Percentiles rank a stretch among this genome's conserved stretches.
Evolutionary conservation across 2,797 vertebrate species (phyloP).

Genomic region (Protosalanx chinensis): DNA sequence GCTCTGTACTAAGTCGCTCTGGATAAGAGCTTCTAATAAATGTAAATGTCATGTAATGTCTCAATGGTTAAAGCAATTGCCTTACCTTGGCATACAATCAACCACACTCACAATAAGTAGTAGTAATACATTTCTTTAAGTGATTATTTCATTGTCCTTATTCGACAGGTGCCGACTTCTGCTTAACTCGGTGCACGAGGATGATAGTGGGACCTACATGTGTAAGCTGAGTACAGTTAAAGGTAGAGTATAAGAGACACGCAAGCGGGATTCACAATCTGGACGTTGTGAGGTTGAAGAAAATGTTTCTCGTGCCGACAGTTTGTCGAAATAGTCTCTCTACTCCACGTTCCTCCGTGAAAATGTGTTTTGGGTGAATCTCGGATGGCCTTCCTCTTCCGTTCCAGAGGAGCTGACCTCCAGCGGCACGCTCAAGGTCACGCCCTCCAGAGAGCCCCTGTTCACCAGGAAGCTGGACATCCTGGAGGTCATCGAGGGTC

Average conservation of each 20-base stretch:
- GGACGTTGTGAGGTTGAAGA: background rate
- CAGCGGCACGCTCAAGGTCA: conserved; percentile 82
- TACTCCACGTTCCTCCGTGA: background rate
- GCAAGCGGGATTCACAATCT: background rate
- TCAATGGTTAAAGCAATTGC: background rate
- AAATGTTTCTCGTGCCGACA: background rate
- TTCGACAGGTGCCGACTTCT: conserved; percentile 79
- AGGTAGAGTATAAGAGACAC: conserved; percentile 68
- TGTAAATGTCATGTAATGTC: background rate
- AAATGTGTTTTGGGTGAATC: background rate
- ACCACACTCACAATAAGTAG: background rate
- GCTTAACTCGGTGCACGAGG: conserved; percentile 92
- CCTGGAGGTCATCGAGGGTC: conserved; percentile 86
- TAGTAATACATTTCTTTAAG: background rate
- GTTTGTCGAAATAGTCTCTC: background rate
- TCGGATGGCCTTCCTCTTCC: conserved; percentile 2
- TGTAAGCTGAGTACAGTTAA: conserved; percentile 95
- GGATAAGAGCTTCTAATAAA: too few relatives aligned
- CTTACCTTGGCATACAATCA: background rate
- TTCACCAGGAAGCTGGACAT: conserved; percentile 89
- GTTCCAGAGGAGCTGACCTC: conserved; percentile 87
- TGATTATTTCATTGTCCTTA: background rate
- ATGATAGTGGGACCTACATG: conserved; percentile 89
- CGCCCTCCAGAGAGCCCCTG: conserved; percentile 82
- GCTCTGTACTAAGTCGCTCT: too few relatives aligned